Base-by-base conservation (phyloP, 2,797 vertebrate genomes). In the Danio tinwini region DNA sequence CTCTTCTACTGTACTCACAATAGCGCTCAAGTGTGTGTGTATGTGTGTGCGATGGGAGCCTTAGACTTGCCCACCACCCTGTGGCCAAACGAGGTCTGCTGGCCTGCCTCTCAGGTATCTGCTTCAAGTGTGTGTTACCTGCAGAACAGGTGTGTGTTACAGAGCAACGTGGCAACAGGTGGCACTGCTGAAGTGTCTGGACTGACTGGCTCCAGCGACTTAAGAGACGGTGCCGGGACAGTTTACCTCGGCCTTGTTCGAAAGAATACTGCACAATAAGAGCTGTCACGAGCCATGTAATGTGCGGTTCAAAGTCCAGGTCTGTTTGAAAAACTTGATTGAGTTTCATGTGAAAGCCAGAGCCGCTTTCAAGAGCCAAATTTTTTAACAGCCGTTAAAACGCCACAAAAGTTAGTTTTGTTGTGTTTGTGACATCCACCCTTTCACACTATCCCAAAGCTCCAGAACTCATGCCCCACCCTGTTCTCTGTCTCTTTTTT, bases 121-220 rank as follows among this genome's bases (percentile, higher is more conserved):
- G 21, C 63, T 72, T 76, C 8, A 67, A 76, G 77, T 76, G 58
- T 85, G 56, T 73, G 49, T 83, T 80, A 85, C 81, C 68, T 77
- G 67, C 17, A 70, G 47, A 73, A 56, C 89, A 92, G 93, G 91
- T 92, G 91, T 93, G 90, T 88, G 88, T 92, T 92, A 91, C 89
- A 88, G 89, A 91, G 92, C 91, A 90, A 90, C 86, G 86, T 85
- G 91, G 90, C 93, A 93, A 91, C 91, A 81, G 87, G 85, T 87
- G 88, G 85, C 87, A 89, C 85, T 89, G 90, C 88, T 86, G 88
- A 87, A 81, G 88, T 89, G 92, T 93, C 93, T 91, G 89, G 91
- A 90, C 92, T 91, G 86, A 87, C 90, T 90, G 92, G 92, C 93
- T 94, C 92, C 93, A 93, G 89, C 87, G 88, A 91, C 90, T 90